phyloP scores from a whole-genome alignment of 2,888 invertebrate genomes.

The Dendrolimus pini region DNA sequence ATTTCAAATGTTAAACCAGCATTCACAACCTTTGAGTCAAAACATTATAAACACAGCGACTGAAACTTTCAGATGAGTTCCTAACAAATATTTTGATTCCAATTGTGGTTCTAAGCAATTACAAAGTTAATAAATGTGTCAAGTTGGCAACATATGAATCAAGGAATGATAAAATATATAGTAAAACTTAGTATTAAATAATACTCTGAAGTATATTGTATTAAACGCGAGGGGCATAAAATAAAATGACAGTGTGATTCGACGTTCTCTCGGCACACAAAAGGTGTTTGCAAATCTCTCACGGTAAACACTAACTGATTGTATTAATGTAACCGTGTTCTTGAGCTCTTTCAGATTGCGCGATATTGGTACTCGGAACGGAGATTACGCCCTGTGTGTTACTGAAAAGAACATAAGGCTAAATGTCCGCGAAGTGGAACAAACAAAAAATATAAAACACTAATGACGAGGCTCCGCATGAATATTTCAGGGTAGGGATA shows the following conservation, averaged over 20 bases:
- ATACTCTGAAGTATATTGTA: not conserved
- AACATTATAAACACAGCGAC: no score
- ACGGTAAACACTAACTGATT: slow-evolving; percentile 46
- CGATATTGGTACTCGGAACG: not conserved
- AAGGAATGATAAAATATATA: no score
- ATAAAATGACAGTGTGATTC: slow-evolving; percentile 31
- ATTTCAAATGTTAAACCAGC: no score
- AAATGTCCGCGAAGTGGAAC: not conserved
- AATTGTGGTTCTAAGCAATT: no score
- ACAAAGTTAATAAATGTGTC: no score
- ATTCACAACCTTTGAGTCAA: no score
- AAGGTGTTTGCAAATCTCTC: slow-evolving; percentile 50
- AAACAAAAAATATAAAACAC: slow-evolving; percentile 2
- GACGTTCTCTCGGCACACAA: slow-evolving; percentile 34
- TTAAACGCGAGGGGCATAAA: slow-evolving; percentile 14
- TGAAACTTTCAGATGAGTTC: no score
- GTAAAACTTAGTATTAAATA: no score
- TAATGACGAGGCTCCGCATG: not conserved
- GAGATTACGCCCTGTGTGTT: not conserved
- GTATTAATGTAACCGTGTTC: slow-evolving; percentile 35
- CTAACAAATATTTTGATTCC: no score
- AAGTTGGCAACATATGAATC: no score
- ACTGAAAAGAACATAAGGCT: not conserved
- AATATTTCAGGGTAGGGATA: not conserved
- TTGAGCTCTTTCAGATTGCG: slow-evolving; percentile 15